Conservation (phyloP, 2,113 vertebrate genomes). For the Epinephelus lanceolatus region DNA sequence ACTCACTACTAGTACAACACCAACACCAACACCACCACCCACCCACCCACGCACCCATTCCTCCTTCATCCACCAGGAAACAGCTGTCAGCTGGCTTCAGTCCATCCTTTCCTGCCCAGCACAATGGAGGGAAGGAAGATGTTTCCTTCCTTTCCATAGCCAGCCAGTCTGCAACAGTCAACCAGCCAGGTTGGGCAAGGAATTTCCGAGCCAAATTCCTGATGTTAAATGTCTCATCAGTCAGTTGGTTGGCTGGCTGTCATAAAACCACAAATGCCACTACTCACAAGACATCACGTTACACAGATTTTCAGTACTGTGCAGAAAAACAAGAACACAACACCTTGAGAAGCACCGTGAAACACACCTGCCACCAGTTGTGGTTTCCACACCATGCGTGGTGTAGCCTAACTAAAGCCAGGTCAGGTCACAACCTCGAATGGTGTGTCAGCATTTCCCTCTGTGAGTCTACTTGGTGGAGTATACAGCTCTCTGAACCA, state of each 20-base stretch:
- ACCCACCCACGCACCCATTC: slow-evolving; percentile 66
- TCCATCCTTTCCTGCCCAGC: slow-evolving; percentile 79
- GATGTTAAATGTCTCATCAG: slow-evolving; percentile 13
- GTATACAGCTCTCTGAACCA: not conserved
- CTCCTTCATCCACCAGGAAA: slow-evolving; percentile 78
- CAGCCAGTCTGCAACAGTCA: slow-evolving; percentile 30
- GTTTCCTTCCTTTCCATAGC: slow-evolving; percentile 76
- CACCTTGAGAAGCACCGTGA: not conserved
- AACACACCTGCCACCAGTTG: not conserved
- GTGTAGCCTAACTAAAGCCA: not conserved
- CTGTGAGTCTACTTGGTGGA: slow-evolving; percentile 11
- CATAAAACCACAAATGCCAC: slow-evolving; percentile 6
- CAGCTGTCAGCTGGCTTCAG: slow-evolving; percentile 77
- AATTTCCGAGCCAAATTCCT: slow-evolving; percentile 44
- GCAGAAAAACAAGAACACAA: slow-evolving; percentile 2
- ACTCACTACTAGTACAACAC: slow-evolving; percentile 33
- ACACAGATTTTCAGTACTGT: not conserved
- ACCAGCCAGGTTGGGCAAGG: slow-evolving; percentile 44
- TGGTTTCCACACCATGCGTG: slow-evolving; percentile 27
- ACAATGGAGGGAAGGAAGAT: slow-evolving; percentile 85
- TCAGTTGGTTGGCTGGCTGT: not conserved
- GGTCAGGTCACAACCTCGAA: slow-evolving; percentile 30
- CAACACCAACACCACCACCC: slow-evolving; percentile 23
- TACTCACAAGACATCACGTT: not conserved
- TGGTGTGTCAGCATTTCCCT: slow-evolving; percentile 44